phyloP scores from a whole-genome alignment of 2,797 vertebrate genomes.

The Onychomys torridus region DNA sequence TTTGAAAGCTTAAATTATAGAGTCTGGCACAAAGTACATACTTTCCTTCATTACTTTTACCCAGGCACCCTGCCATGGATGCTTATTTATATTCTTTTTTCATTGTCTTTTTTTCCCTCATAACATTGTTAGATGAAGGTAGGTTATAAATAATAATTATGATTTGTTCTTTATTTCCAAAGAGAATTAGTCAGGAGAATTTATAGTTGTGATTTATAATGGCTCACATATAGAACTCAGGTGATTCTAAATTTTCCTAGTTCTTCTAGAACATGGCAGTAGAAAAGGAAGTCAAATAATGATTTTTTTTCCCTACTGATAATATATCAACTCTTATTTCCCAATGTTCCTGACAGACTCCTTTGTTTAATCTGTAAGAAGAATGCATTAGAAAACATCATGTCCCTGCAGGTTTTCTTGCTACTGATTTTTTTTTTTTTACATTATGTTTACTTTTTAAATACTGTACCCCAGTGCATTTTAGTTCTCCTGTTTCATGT shows the following conservation, averaged over 20 bases:
- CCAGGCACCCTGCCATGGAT: background rate
- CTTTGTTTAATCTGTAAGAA: conserved; percentile 19
- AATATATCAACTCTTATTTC: background rate
- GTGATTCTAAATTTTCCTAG: conserved; percentile 30
- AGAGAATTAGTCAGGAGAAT: background rate
- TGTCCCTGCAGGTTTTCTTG: background rate
- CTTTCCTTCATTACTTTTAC: background rate
- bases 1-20: background rate
- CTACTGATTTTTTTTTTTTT: background rate
- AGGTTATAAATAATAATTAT: conserved; percentile 62
- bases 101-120: background rate
- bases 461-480: background rate
- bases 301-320: conserved; percentile 12
- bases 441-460: background rate
- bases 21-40: background rate
- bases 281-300: conserved; percentile 30
- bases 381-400: background rate
- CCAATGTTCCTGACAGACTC: conserved; percentile 10
- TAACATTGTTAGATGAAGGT: conserved; percentile 27
- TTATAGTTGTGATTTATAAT: conserved; percentile 20
- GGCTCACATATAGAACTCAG: background rate
- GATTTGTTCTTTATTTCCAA: conserved; percentile 53
- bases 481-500: background rate
- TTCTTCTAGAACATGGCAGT: conserved; percentile 4
- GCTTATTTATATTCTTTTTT: background rate